These are phyloP conservation scores for Cataglyphis altisquamis DNA, from an alignment of 2,888 invertebrate genomes.

Conservation along the genomic window DNA sequence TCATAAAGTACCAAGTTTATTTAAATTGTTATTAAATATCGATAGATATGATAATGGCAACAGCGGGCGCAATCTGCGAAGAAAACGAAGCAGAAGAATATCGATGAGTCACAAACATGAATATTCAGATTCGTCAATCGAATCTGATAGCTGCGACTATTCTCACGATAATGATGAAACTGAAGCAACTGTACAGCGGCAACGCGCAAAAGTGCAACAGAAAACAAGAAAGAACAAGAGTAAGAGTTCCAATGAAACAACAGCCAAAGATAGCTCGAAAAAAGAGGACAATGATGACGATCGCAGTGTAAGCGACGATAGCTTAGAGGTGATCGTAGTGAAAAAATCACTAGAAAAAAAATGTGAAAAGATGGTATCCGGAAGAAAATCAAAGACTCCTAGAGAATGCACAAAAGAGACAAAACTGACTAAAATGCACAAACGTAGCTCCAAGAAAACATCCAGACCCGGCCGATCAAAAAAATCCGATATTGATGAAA, in stretches of 20 bases:
- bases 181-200: constrained; percentile 11
- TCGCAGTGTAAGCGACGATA: constrained; percentile 81
- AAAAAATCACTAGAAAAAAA: constrained; percentile 81
- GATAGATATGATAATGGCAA: constrained; percentile 75
- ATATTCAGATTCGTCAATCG: constrained; percentile 87
- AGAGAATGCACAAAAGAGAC: constrained; percentile 76
- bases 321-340: constrained; percentile 84
- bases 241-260: constrained; percentile 82
- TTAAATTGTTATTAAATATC: neutral
- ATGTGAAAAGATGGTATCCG: constrained; percentile 80
- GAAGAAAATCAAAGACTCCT: constrained; percentile 78
- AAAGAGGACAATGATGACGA: constrained; percentile 76
- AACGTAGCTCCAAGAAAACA: constrained; percentile 71
- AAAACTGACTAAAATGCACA: constrained; percentile 72
- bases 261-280: constrained; percentile 10
- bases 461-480: constrained; percentile 67
- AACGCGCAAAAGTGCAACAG: constrained; percentile 73
- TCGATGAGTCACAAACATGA: constrained; percentile 85
- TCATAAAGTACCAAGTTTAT: neutral
- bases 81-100: constrained; percentile 73
- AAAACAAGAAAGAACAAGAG: constrained; percentile 51
- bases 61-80: constrained; percentile 75
- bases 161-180: constrained; percentile 9
- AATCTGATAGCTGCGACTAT: constrained; percentile 81
- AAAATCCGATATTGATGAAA: constrained; percentile 57